Base-by-base conservation (phyloP, 2,113 vertebrate genomes). In the Neofelis nebulosa region DNA sequence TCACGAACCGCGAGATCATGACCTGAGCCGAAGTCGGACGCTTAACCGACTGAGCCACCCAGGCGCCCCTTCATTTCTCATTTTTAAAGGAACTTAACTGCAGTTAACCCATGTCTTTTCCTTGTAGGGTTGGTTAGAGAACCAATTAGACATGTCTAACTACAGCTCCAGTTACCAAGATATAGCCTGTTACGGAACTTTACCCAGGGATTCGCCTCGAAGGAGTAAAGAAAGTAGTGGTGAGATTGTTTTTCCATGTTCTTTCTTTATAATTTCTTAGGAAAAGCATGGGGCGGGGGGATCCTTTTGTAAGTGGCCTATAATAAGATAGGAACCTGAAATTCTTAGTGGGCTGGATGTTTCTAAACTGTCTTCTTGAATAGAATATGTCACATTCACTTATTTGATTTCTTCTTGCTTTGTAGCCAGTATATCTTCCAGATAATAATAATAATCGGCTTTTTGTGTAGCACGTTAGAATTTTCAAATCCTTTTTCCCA, bases 121-220 rank as follows among this genome's bases (percentile, higher is more conserved):
- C 73, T 89, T 81, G 52, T 95, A 99, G 99, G 99, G 98, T 94
- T 99, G 99, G 98, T 99, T 99, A 94, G 99, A 99, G 97, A 98
- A 97, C 98, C 99, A 99, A 69, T 95, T 99, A 45, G 99, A 99
- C 94, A 83, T 98, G 96, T 98, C 99, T 87, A 99, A 99, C 98
- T 99, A 98, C 95, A 99, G 98, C 97, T 99, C 98, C 95, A 99
- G 98, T 98, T 99, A 99, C 13, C 99, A 99, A 65, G 99, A 99
- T 16, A 96, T 98, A 11, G 99, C 99, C 1, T 98, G 99, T 95
- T 99, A 99, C 79, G 98, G 98, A 95, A 99, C 99, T 93, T 98
- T 99, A 88, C 98, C 98, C 71, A 99, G 99, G 92, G 99, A 99
- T 93, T 99, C 99, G 5, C 99, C 99, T 81, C 98, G 99, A 94